Evolutionary conservation across 2,797 vertebrate genomes (phyloP), one percentile per base, ranked within the genome.

Genomic region (Eleutherodactylus coqui): DNA sequence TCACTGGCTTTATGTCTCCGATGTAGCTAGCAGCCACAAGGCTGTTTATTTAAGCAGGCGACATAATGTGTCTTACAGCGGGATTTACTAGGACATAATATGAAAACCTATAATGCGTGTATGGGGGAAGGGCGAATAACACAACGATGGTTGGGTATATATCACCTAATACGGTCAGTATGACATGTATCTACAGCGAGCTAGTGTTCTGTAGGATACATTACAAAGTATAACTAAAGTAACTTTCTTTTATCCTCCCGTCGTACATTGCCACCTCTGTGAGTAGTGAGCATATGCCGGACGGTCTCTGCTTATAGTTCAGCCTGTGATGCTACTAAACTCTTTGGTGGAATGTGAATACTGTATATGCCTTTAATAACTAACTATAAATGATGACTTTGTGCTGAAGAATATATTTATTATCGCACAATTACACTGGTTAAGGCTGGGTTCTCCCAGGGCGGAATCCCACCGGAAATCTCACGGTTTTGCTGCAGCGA

Each of bases 231-330:
- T 69, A 16, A 53, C 19, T 34, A 43, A 69, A n/a, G n/a, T 84
- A 69, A 84, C 58, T 45, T 77, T 43, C 53, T 64, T 76, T 77
- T 21, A 77, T 64, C 83, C 17, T 8, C 41, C 29, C 32, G 75
- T 49, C 69, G 43, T 53, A 53, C 83, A 55, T 27, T 41, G 58
- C 53, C 41, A 77, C 60, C 82, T 60, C 34, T 29, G 17, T 73
- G 10, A n/a, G 27, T 62, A 62, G 43, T 51, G 29, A 51, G 73
- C 55, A 77, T n/a, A 69, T 73, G 45, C 24, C 43, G 47, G 32
- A 36, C 11, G 58, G 21, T 55, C 38, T 45, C 38, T 36, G 64
- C 27, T 47, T 17, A 67, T 47, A 45, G n/a, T n/a, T 80, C 29
- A 64, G 45, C 29, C 41, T 58, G 38, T 10, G 9, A 79, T 24